phyloP scores from a whole-genome alignment of 2,797 vertebrate genomes.

The Alfaro cultratus region DNA sequence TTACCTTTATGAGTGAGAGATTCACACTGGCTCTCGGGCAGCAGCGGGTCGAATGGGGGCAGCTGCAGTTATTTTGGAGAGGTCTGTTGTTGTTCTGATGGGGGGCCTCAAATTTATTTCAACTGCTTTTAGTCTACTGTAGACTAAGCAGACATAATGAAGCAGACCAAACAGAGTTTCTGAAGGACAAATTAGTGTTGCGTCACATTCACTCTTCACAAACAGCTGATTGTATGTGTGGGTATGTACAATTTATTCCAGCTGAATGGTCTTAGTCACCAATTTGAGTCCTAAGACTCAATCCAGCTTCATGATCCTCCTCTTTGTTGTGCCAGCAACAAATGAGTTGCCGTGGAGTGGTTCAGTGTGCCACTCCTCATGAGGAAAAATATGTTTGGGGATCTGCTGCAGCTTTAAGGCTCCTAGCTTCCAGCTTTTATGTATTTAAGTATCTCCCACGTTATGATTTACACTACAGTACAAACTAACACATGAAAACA shows the following conservation, averaged over 20 bases:
- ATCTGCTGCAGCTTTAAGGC: slow-evolving; percentile 10
- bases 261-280: slow-evolving; percentile 36
- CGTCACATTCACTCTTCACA: slow-evolving; percentile 10
- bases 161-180: slow-evolving; percentile 18
- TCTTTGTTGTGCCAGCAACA: slow-evolving; percentile 66
- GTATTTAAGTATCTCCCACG: slow-evolving; percentile 18
- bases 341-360: slow-evolving; percentile 69
- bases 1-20: slow-evolving; percentile 16
- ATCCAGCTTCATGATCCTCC: slow-evolving; percentile 41
- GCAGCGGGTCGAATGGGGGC: slow-evolving; percentile 61
- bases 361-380: slow-evolving; percentile 50
- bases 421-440: slow-evolving; percentile 21
- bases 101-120: slow-evolving; percentile 32
- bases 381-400: slow-evolving; percentile 53
- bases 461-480: not conserved
- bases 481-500: not conserved
- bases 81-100: slow-evolving; percentile 59
- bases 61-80: slow-evolving; percentile 81
- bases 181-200: slow-evolving; percentile 8
- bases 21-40: slow-evolving; percentile 28
- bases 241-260: not conserved
- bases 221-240: slow-evolving; percentile 21
- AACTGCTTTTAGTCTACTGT: slow-evolving; percentile 11
- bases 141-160: not conserved
- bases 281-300: slow-evolving; percentile 27